Base-by-base conservation (phyloP, 2,113 vertebrate genomes). In the Rattus rattus region DNA sequence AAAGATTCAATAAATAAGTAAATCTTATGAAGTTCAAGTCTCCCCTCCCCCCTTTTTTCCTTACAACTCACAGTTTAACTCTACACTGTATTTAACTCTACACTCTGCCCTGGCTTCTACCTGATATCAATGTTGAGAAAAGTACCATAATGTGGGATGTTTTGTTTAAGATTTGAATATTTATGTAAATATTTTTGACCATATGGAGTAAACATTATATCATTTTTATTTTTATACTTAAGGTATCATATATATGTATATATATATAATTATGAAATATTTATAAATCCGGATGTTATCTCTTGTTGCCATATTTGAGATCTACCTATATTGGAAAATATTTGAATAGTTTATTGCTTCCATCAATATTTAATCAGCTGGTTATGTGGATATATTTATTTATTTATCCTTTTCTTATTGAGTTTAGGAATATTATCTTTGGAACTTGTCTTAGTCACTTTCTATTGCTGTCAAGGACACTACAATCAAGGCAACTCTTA, bases 401-500 rank as follows among this genome's bases (percentile, higher is more conserved):
- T 95, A 93, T 88, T 36, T 20, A 93, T 30, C 26, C 94, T 94
- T 93, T 92, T 5, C 52, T 72, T 80, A 59, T 61, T 67, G 26
- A 80, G 77, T 89, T 75, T 79, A 49, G 2, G 59, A 52, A 83
- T 39, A 1, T 76, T 80, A 19, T 90, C 28, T 94, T 16, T 87
- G 77, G 43, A 84, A 14, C n/a, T 63, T 65, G 59, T 28, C 56
- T 84, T 17, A 28, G 24, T 63, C 81, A 63, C 5, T 16, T 47
- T 43, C 13, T 43, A 30, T 63, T 84, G n/a, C 59, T 84, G n/a
- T 63, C n/a, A 63, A 30, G 26, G n/a, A 43, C 3, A 84, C 22
- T 3, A 63, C 16, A 4, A 63, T 47, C n/a, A 65, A 65, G 59
- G 26, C n/a, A 84, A 84, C 13, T 17, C n/a, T 84, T 63, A 63